phyloP scores from a whole-genome alignment of 2,113 vertebrate species.

The Ailuropoda melanoleuca region DNA sequence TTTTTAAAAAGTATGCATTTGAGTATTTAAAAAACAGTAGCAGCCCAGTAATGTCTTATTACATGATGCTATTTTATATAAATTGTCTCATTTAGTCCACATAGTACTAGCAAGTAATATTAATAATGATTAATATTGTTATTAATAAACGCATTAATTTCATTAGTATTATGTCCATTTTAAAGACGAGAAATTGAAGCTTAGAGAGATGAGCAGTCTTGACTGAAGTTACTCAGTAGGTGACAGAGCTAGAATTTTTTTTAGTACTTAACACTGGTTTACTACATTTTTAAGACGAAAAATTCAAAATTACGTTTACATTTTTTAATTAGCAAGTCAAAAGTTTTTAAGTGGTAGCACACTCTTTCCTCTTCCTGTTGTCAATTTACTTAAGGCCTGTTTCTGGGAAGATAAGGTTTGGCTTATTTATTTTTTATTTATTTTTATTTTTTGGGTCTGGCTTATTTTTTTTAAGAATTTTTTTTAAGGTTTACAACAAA shows the following conservation, averaged over 20 bases:
- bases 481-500: neutral
- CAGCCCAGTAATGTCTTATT: neutral
- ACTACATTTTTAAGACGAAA: neutral
- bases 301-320: neutral
- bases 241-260: neutral
- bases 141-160: neutral
- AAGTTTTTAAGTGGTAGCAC: neutral
- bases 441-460: too few species aligned
- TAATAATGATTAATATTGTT: neutral
- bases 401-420: neutral
- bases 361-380: neutral
- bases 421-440: neutral
- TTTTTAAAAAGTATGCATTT: neutral
- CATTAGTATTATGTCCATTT: neutral
- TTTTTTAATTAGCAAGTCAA: neutral
- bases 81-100: neutral
- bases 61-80: neutral
- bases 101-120: neutral
- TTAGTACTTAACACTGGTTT: neutral
- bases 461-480: neutral
- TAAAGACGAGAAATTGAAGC: neutral
- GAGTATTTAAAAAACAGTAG: neutral
- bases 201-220: neutral
- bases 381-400: neutral
- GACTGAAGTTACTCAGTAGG: neutral